Base-by-base conservation (phyloP, 2,113 vertebrate species). In the Aramus guarauna region DNA sequence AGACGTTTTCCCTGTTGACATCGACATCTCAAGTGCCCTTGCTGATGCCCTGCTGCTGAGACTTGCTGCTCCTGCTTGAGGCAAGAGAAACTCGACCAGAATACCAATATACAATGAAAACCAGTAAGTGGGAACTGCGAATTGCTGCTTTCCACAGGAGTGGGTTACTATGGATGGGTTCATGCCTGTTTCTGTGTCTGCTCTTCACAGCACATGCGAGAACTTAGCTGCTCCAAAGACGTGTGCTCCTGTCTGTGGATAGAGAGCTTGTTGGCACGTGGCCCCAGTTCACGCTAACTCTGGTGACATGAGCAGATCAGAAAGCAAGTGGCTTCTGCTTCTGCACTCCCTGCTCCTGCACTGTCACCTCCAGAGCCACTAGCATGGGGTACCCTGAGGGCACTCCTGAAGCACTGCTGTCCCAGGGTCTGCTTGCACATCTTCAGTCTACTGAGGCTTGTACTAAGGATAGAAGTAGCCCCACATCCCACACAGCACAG, bases 181-280 rank as follows among this genome's bases (percentile, higher is more conserved):
- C 29, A 19, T 53, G 23, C 14, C 15, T 76, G 8, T 60, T 85
- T 82, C 69, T 60, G 19, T 39, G n/a, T 79, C 21, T 75, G 30
- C 11, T 88, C 37, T 32, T 79, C 58, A 48, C 0, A 3, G 52
- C 12, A 59, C 8, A 4, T 30, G n/a, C 0, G 2, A 79, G 58
- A 88, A 79, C 8, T 43, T n/a, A n/a, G 48, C 15, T 0, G 2
- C 23, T 85, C 63, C 0, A 5, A 76, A 68, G 62, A n/a, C 0
- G 0, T 8, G 36, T 48, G 17, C 34, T 83, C 15, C 39, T 69
- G 23, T 50, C 62, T 64, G 20, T 50, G 30, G 30, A 30, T 27
- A 43, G 69, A 75, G 41, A 75, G 6, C 32, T 55, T 87, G 24
- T 37, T 56, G 52, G 45, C 18, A 37, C 1, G 1, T 34, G 24